Percentiles rank a stretch among this genome's conserved stretches.
phyloP scores from a whole-genome alignment of 2,797 vertebrate genomes.

The Neopelma chrysocephalum region DNA sequence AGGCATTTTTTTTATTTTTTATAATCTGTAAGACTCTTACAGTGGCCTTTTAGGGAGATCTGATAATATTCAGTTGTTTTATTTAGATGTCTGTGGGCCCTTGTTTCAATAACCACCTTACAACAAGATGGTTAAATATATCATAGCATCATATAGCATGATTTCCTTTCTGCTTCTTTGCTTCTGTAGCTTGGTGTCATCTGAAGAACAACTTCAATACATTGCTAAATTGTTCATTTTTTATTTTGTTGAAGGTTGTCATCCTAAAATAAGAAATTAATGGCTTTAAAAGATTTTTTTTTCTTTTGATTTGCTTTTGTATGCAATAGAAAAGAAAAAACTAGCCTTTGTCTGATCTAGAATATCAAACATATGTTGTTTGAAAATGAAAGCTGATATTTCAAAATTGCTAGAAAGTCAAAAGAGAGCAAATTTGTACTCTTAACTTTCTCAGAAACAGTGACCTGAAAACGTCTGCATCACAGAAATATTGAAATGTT shows the following conservation, averaged over 20 bases:
- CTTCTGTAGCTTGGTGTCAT: neutral
- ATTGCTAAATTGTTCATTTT: neutral
- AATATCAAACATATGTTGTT: neutral
- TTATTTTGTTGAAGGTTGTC: neutral
- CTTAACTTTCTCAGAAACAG: neutral
- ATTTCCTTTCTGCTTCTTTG: neutral
- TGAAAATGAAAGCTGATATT: neutral
- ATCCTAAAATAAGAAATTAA: neutral
- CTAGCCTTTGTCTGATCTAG: neutral
- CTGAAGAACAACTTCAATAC: neutral
- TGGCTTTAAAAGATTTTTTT: neutral
- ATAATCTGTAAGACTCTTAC: neutral
- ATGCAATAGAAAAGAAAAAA: neutral
- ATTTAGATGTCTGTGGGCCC: neutral
- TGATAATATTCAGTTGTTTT: neutral
- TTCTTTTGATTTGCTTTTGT: neutral
- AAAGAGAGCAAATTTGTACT: neutral
- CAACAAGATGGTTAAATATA: neutral
- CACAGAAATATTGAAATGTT: neutral
- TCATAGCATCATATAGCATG: neutral
- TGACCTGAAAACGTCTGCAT: neutral
- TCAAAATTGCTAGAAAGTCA: neutral
- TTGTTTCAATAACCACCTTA: neutral
- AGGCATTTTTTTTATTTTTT: neutral
- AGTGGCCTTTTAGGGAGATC: neutral